A percentile compares a stretch with the other conserved stretches of the same genome.
phyloP scores from a whole-genome alignment of 2,888 invertebrate species.

The Nyleta sp. region DNA sequence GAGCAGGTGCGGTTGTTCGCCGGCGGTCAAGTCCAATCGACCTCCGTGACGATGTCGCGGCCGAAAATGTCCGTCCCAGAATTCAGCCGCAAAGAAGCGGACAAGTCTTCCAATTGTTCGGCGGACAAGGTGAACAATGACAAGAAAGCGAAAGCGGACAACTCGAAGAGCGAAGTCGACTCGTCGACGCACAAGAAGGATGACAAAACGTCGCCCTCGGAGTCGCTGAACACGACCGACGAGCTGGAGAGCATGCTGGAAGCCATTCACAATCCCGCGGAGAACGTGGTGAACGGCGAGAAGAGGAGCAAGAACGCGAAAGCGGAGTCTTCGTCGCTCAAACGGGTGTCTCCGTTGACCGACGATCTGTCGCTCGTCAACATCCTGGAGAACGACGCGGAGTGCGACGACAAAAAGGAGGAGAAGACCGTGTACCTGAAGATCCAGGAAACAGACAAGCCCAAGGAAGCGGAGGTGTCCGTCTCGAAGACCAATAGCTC shows the following conservation, averaged over 20 bases:
- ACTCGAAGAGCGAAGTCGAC: slow-evolving; percentile 73
- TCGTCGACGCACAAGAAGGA: slow-evolving; percentile 65
- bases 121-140: slow-evolving; percentile 17
- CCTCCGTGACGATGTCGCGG: slow-evolving; percentile 73
- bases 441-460: slow-evolving; percentile 64
- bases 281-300: slow-evolving; percentile 74
- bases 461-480: slow-evolving; percentile 61
- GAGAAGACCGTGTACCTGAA: slow-evolving; percentile 66
- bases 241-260: slow-evolving; percentile 82
- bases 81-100: slow-evolving; percentile 67
- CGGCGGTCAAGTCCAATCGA: slow-evolving; percentile 70
- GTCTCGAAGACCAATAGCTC: slow-evolving; percentile 58
- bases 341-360: slow-evolving; percentile 79
- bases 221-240: slow-evolving; percentile 80
- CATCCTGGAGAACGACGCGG: slow-evolving; percentile 78
- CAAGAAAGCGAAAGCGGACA: slow-evolving; percentile 64
- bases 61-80: slow-evolving; percentile 76
- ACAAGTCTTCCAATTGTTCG: slow-evolving; percentile 16
- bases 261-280: slow-evolving; percentile 80
- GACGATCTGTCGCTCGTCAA: slow-evolving; percentile 80
- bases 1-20: slow-evolving; percentile 38
- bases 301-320: slow-evolving; percentile 66
- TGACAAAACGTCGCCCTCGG: slow-evolving; percentile 50
- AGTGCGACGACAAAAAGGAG: slow-evolving; percentile 68
- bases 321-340: slow-evolving; percentile 70